A percentile compares a stretch with the other conserved stretches of the same genome.
These are phyloP conservation scores for Equus przewalskii DNA, from an alignment of 2,113 vertebrate genomes.

Conservation along the genomic window DNA sequence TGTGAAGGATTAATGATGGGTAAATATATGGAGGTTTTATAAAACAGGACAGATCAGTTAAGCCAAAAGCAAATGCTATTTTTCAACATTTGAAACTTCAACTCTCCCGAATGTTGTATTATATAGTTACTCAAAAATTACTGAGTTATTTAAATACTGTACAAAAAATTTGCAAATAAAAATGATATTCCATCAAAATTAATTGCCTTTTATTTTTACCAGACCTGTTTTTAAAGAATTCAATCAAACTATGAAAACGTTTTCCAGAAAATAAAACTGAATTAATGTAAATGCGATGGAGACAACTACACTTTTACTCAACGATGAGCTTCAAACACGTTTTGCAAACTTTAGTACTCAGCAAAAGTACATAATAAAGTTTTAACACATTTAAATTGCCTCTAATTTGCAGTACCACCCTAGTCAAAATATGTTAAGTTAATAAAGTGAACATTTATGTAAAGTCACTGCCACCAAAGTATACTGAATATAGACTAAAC, in stretches of 20 bases:
- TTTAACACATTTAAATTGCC: slow-evolving; percentile 83
- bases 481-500: slow-evolving; percentile 82
- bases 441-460: slow-evolving; percentile 86
- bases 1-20: neutral
- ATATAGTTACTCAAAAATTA: slow-evolving; percentile 32
- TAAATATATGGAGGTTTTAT: neutral
- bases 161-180: slow-evolving; percentile 56
- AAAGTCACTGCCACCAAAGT: slow-evolving; percentile 82
- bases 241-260: slow-evolving; percentile 69
- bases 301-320: slow-evolving; percentile 78
- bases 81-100: slow-evolving; percentile 42
- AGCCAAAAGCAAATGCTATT: neutral
- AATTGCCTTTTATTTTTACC: slow-evolving; percentile 55
- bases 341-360: slow-evolving; percentile 73
- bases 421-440: slow-evolving; percentile 83
- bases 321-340: slow-evolving; percentile 38
- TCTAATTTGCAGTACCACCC: slow-evolving; percentile 84
- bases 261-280: slow-evolving; percentile 80
- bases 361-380: slow-evolving; percentile 73
- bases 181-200: slow-evolving; percentile 45
- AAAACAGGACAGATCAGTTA: neutral
- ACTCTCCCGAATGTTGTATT: neutral
- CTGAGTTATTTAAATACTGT: slow-evolving; percentile 35
- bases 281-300: slow-evolving; percentile 75
- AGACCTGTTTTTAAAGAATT: slow-evolving; percentile 32